A percentile compares a stretch with the other conserved stretches of the same genome.
These are phyloP conservation scores for Platycheirus albimanus DNA, from an alignment of 2,888 invertebrate genomes.

Conservation along the genomic window DNA sequence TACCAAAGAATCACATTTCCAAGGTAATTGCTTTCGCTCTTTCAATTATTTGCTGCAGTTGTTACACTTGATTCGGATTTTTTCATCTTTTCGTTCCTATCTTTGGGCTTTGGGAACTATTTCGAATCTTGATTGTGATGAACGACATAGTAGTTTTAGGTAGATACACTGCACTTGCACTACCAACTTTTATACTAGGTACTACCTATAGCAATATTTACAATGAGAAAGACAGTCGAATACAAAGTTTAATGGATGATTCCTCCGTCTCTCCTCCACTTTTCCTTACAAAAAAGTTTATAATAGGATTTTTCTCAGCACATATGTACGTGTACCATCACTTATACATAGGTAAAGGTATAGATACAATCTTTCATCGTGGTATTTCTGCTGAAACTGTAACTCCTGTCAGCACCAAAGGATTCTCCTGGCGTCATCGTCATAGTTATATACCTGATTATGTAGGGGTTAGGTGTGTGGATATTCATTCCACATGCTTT, in stretches of 20 bases:
- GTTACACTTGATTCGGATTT: conserved; percentile 8
- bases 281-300: conserved; percentile 9
- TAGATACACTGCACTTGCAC: background rate
- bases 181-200: no score
- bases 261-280: background rate
- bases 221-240: conserved; percentile 37
- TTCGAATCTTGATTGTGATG: conserved; percentile 21
- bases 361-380: conserved; percentile 22
- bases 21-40: conserved; percentile 43
- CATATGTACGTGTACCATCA: background rate
- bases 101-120: background rate
- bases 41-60: conserved; percentile 38
- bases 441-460: no score
- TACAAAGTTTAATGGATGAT: conserved; percentile 47
- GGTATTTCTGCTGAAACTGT: conserved; percentile 51
- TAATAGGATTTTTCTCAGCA: conserved; percentile 29
- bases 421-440: no score
- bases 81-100: background rate
- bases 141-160: conserved; percentile 1
- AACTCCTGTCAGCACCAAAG: conserved; percentile 19
- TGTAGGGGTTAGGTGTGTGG: no score
- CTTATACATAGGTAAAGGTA: background rate
- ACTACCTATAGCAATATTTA: conserved; percentile 12
- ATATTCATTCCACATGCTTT: no score
- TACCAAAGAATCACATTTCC: conserved; percentile 21